Conservation (phyloP, 2,113 vertebrate genomes). For the Corythoichthys haematopterus region DNA sequence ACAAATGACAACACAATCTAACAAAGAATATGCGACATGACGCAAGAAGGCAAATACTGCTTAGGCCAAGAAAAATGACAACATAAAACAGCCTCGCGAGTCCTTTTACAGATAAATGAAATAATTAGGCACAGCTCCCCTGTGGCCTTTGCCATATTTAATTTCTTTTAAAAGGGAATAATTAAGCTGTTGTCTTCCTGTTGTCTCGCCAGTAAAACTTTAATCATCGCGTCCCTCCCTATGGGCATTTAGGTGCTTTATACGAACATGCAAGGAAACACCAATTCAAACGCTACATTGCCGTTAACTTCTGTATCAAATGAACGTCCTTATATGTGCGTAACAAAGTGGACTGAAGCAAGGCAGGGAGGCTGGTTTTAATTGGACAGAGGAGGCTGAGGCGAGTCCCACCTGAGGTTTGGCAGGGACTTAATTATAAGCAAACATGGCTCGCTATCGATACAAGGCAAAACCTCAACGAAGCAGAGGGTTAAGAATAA, state of each 20-base stretch:
- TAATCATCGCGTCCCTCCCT: conserved; percentile 70
- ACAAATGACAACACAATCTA: conserved; percentile 11
- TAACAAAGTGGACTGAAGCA: conserved; percentile 40
- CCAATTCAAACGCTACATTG: conserved; percentile 18
- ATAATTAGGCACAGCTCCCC: conserved; percentile 74
- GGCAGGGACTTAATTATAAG: conserved; percentile 70
- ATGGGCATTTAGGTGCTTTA: conserved; percentile 66
- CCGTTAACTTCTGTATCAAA: conserved; percentile 32
- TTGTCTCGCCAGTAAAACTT: conserved; percentile 68
- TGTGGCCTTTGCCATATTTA: conserved; percentile 61
- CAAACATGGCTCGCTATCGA: conserved; percentile 67
- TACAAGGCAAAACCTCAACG: conserved; percentile 50
- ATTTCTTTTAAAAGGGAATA: conserved; percentile 72
- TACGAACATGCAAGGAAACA: conserved; percentile 40
- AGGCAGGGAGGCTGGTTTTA: conserved; percentile 58
- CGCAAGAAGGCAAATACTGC: conserved; percentile 32
- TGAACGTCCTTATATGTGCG: conserved; percentile 39
- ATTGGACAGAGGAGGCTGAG: conserved; percentile 66
- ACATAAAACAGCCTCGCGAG: conserved; percentile 62
- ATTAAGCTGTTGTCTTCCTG: conserved; percentile 58
- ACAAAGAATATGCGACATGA: conserved; percentile 35
- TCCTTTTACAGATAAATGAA: conserved; percentile 76
- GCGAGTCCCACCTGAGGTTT: conserved; percentile 62
- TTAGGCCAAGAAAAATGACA: conserved; percentile 51
- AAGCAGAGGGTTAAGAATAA: conserved; percentile 63